phyloP scores from a whole-genome alignment of 2,797 vertebrate species.

The Acomys russatus region DNA sequence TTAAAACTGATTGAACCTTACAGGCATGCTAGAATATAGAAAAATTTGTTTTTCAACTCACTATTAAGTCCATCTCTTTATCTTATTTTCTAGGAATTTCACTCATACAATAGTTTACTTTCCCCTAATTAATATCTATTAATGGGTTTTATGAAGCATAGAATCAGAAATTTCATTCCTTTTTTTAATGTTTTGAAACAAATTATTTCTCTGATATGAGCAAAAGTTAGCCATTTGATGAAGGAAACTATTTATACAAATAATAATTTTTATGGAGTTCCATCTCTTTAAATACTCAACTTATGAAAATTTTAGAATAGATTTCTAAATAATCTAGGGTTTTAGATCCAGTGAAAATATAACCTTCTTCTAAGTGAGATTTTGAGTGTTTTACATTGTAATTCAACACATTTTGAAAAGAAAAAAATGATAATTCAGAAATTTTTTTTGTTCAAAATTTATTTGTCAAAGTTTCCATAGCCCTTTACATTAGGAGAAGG shows the following conservation, averaged over 20 bases:
- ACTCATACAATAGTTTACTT: background rate
- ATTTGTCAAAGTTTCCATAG: too few relatives aligned
- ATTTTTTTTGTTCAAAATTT: background rate
- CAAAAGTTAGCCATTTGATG: background rate
- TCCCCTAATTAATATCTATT: background rate
- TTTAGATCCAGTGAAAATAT: background rate
- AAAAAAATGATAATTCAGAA: background rate
- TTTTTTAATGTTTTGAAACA: conserved; percentile 9
- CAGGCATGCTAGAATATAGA: background rate
- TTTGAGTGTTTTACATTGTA: background rate
- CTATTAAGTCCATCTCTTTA: background rate
- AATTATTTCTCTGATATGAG: conserved; percentile 4
- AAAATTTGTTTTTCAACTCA: background rate
- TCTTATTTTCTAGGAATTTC: background rate
- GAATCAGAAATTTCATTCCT: background rate
- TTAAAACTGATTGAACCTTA: background rate
- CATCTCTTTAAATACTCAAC: background rate
- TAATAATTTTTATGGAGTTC: background rate
- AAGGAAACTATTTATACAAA: background rate
- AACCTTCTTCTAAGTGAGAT: background rate
- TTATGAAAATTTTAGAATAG: background rate
- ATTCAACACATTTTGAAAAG: background rate
- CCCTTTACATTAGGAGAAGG: background rate
- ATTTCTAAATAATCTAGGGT: background rate
- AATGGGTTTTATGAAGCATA: background rate